Evolutionary conservation across 2,888 invertebrate species (phyloP).

Genomic region (Polyommatus icarus): DNA sequence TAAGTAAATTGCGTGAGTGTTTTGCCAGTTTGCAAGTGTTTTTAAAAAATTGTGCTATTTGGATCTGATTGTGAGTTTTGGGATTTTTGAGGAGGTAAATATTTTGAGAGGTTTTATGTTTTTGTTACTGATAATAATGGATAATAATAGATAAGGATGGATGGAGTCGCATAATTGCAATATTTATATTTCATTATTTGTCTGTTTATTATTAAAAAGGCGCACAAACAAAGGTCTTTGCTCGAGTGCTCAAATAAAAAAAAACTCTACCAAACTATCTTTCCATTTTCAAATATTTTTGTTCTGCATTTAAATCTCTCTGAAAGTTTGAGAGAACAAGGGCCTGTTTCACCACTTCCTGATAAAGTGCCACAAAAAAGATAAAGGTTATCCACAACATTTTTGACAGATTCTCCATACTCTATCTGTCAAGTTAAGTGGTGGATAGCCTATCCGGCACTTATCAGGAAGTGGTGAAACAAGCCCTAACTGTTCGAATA

Average conservation of each 20-base stretch:
- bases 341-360: too few species aligned
- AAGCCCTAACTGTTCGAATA: background rate
- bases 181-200: background rate
- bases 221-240: background rate
- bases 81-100: background rate
- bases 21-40: slow-evolving; percentile 45
- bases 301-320: background rate
- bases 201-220: background rate
- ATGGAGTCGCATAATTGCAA: background rate
- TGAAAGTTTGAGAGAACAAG: background rate
- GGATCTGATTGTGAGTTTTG: background rate
- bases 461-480: too few species aligned
- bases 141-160: too few species aligned
- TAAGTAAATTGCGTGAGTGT: slow-evolving; percentile 38
- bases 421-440: too few species aligned
- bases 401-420: too few species aligned
- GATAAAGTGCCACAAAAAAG: too few species aligned
- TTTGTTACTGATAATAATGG: background rate
- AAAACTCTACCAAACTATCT: background rate
- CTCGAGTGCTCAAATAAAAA: background rate
- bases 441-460: too few species aligned
- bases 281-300: background rate
- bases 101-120: background rate
- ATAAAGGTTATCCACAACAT: too few species aligned
- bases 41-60: slow-evolving; percentile 13